phyloP scores from a whole-genome alignment of 2,797 vertebrate genomes.

The Macropodus opercularis region DNA sequence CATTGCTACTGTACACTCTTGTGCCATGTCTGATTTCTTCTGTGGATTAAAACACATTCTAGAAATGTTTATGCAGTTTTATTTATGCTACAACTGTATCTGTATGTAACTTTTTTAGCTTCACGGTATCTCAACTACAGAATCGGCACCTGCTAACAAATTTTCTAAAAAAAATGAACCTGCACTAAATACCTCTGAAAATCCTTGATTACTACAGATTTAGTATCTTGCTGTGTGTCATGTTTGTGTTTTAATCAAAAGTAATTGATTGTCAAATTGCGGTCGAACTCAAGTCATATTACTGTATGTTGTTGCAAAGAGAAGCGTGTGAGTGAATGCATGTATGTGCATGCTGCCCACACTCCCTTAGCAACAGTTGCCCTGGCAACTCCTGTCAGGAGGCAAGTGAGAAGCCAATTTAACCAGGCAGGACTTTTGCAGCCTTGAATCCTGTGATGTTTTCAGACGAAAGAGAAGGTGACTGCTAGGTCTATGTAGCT shows the following conservation, averaged over 20 bases:
- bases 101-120: too few relatives aligned
- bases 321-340: slow-evolving; percentile 5
- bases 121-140: not conserved
- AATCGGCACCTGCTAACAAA: not conserved
- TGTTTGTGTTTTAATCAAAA: slow-evolving; percentile 5
- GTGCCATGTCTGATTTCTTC: too few relatives aligned
- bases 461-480: slow-evolving; percentile 31
- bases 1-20: too few relatives aligned
- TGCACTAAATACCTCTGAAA: not conserved
- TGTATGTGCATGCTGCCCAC: slow-evolving; percentile 53
- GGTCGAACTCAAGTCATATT: slow-evolving; percentile 40
- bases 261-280: slow-evolving; percentile 16
- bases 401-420: slow-evolving; percentile 65
- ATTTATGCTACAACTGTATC: too few relatives aligned
- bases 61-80: too few relatives aligned
- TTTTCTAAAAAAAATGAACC: not conserved
- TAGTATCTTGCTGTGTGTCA: too few relatives aligned
- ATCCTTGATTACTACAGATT: slow-evolving; percentile 10
- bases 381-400: slow-evolving; percentile 76
- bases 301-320: slow-evolving; percentile 59
- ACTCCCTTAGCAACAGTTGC: slow-evolving; percentile 80
- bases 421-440: slow-evolving; percentile 55
- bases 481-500: too few relatives aligned
- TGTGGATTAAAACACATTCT: too few relatives aligned
- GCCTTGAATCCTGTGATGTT: slow-evolving; percentile 51